These are phyloP conservation scores for Amphipyra tragopoginis DNA, from an alignment of 2,888 invertebrate genomes.

Conservation along the genomic window DNA sequence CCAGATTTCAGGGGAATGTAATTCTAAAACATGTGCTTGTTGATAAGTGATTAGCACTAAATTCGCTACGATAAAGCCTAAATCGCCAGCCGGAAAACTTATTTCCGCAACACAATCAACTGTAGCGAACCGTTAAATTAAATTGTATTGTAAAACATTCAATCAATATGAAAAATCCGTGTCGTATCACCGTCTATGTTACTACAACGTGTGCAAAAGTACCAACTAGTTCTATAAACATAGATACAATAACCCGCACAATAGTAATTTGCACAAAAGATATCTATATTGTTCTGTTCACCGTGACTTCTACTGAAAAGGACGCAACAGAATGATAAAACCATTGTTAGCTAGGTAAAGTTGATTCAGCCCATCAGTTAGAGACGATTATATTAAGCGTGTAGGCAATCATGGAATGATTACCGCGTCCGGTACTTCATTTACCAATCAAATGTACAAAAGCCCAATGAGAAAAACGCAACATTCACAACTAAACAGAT, in stretches of 20 bases:
- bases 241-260: constrained; percentile 16
- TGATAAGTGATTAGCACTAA: constrained; percentile 15
- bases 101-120: constrained; percentile 69
- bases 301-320: constrained; percentile 63
- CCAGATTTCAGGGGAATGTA: not conserved
- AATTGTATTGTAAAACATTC: constrained; percentile 65
- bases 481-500: constrained; percentile 33
- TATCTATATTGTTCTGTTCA: constrained; percentile 37
- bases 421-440: constrained; percentile 84
- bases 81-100: constrained; percentile 46
- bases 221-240: constrained; percentile 17
- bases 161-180: constrained; percentile 61
- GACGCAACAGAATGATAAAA: constrained; percentile 70
- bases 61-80: constrained; percentile 23
- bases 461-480: constrained; percentile 54
- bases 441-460: constrained; percentile 77
- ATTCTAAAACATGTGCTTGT: not conserved
- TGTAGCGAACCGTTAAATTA: constrained; percentile 76
- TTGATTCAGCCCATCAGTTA: constrained; percentile 73
- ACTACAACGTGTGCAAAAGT: constrained; percentile 23
- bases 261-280: constrained; percentile 22
- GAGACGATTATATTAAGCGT: constrained; percentile 82
- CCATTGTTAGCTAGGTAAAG: constrained; percentile 75
- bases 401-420: constrained; percentile 84
- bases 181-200: constrained; percentile 46